Percentiles rank a stretch among this genome's conserved stretches.
Conservation (phyloP, 1,140 invertebrate genomes). For the Triops cancriformis region DNA sequence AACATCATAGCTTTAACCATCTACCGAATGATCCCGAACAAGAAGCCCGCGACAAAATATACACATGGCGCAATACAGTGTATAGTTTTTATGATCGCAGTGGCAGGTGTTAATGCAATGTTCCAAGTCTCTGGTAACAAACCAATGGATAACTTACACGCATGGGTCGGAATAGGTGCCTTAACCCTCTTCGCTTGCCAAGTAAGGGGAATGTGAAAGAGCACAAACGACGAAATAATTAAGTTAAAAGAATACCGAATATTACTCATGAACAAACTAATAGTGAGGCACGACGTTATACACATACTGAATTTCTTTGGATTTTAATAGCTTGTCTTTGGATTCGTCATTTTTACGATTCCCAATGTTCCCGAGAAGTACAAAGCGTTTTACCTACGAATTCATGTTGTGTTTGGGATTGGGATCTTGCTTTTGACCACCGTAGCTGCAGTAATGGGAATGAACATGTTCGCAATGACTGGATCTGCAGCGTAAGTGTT, state of each 20-base stretch:
- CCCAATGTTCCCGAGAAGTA: neutral
- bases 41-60: neutral
- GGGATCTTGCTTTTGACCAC: neutral
- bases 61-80: neutral
- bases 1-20: neutral
- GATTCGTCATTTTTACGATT: neutral
- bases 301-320: neutral
- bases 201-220: neutral
- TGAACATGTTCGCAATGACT: neutral
- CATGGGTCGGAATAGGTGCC: neutral
- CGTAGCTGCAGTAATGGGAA: neutral
- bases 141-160: neutral
- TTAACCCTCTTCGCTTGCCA: neutral
- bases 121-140: neutral
- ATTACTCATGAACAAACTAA: too few relatives aligned
- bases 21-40: conserved; percentile 2
- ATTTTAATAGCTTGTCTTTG: neutral
- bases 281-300: too few relatives aligned
- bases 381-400: neutral
- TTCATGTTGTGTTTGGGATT: neutral
- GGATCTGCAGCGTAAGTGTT: neutral
- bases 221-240: neutral
- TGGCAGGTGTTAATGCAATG: neutral
- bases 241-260: neutral
- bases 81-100: neutral